phyloP scores from a whole-genome alignment of 92 coral and sea anemone species.

The Porites lobata region DNA sequence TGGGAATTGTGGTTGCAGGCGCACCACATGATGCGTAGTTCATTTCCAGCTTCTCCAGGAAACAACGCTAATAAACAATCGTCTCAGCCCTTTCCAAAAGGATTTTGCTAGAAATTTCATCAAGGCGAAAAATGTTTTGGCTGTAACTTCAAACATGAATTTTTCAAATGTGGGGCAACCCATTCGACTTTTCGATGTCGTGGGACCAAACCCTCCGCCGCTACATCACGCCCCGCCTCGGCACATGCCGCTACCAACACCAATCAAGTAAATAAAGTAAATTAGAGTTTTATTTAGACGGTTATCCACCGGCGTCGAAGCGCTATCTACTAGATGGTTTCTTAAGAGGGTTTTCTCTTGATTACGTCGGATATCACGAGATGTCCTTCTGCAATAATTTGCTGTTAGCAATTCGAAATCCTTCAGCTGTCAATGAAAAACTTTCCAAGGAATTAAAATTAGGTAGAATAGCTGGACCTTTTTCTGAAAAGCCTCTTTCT shows the following conservation, averaged over 20 bases:
- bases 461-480: conserved; percentile 20
- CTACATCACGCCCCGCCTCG: neutral
- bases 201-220: neutral
- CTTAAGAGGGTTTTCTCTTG: neutral
- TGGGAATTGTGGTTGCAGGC: conserved; percentile 35
- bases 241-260: neutral
- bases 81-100: neutral
- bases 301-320: neutral
- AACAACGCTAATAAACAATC: neutral
- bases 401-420: neutral
- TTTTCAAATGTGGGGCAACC: neutral
- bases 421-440: neutral
- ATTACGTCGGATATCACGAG: neutral
- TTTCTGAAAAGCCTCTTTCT: conserved; percentile 12
- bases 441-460: neutral
- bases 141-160: conserved; percentile 16
- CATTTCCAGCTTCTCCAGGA: neutral
- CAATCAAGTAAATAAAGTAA: conserved; percentile 1
- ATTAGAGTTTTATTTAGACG: neutral
- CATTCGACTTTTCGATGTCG: neutral
- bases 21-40: conserved; percentile 5
- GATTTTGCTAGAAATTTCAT: conserved; percentile 9
- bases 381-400: neutral
- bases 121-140: conserved; percentile 6
- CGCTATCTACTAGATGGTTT: neutral